A percentile compares a stretch with the other conserved stretches of the same genome.
Evolutionary conservation across 2,113 vertebrate genomes (phyloP).

Genomic region (Cairina moschata): DNA sequence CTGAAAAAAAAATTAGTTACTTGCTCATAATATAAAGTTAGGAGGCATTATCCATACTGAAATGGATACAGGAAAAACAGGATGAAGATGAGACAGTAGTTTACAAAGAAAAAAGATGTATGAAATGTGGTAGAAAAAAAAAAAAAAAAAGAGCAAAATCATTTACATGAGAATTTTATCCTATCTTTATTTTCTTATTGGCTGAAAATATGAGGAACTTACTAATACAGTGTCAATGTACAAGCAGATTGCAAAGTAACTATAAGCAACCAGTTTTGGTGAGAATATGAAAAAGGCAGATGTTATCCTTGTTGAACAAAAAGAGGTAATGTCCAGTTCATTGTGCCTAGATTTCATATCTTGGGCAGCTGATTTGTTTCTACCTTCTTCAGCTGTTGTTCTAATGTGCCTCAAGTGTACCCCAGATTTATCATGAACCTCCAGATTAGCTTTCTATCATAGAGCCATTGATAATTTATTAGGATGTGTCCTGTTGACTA

Average conservation of each 20-base stretch:
- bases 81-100: not conserved
- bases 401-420: not conserved
- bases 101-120: not conserved
- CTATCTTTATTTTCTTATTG: not conserved
- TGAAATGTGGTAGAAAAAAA: not conserved
- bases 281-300: not conserved
- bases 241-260: not conserved
- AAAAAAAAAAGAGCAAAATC: not conserved
- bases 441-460: too few relatives aligned
- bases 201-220: not conserved
- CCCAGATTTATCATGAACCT: too few relatives aligned
- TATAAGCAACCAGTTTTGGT: not conserved
- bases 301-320: not conserved
- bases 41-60: not conserved
- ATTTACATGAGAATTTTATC: not conserved
- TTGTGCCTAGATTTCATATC: not conserved
- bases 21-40: not conserved
- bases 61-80: not conserved
- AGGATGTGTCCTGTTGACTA: not conserved
- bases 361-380: not conserved
- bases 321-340: not conserved
- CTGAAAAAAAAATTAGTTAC: not conserved
- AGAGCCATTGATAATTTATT: not conserved
- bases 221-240: not conserved
- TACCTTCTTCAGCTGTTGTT: not conserved